Conservation (phyloP, 35 echinoderm and acorn worm species). For the Lytechinus variegatus region DNA sequence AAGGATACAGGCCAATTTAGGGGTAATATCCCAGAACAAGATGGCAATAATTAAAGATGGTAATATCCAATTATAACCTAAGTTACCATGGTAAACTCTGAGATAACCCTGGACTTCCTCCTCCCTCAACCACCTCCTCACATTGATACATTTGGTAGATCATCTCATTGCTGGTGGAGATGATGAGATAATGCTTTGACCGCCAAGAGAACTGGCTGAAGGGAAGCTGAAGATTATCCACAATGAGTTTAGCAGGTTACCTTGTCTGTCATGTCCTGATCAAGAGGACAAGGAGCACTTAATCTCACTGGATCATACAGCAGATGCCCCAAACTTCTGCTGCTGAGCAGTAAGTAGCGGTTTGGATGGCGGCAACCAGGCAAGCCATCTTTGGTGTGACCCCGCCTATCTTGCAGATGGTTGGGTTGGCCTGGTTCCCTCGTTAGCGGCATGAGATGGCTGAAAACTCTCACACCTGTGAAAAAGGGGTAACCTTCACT, state of each 20-base stretch:
- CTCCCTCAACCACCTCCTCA: background rate
- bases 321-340: conserved; percentile 16
- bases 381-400: background rate
- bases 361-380: background rate
- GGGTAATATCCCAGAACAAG: conserved; percentile 1
- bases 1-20: background rate
- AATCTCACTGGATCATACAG: background rate
- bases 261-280: conserved; percentile 20
- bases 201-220: background rate
- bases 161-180: background rate
- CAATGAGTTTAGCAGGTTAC: conserved; percentile 42
- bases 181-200: conserved; percentile 3
- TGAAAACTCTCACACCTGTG: background rate
- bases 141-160: background rate
- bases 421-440: background rate
- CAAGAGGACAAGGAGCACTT: conserved; percentile 5
- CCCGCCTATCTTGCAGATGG: background rate
- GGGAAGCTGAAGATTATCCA: conserved; percentile 23
- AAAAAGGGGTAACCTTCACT: conserved; percentile 16
- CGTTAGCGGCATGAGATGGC: conserved; percentile 1
- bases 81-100: background rate
- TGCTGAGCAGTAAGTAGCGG: background rate
- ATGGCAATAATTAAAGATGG: background rate
- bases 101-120: conserved; percentile 9
- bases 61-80: background rate